Evolutionary conservation across 2,797 vertebrate species (phyloP), one percentile per base, ranked within the genome.

Genomic region (Diceros bicornis): DNA sequence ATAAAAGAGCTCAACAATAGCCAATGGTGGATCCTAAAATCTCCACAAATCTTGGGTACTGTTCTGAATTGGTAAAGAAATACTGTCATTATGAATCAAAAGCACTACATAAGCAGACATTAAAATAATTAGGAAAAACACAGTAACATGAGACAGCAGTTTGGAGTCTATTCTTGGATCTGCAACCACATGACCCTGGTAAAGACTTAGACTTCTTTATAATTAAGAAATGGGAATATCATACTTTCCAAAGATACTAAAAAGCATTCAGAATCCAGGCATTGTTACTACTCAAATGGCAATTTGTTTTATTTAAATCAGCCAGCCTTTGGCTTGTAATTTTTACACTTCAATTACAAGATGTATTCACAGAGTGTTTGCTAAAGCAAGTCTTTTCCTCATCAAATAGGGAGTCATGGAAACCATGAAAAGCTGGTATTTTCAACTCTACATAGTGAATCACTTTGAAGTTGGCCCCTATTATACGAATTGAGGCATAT

Each of bases 231-330:
- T 37, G 11, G 62, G 44, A 88, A 78, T 87, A 88, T 44, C 57
- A 85, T 21, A 50, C 44, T 94, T 95, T 94, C 69, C 37, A 93
- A 96, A 50, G 37, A 85, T 55, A 87, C 23, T 75, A 66, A 94
- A 95, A 93, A 91, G 66, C 41, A 93, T 77, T 94, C 55, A 50
- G 10, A 92, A 88, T 92, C 71, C 20, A 87, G 44, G 41, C 57
- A 87, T 3, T 88, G 41, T 79, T 82, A 81, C 12, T 77, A 41
- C 64, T 89, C 37, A 89, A 84, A 95, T 32, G 74, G 61, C 55
- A 96, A 91, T 78, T 72, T 86, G 69, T 75, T 97, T 96, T 29
- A 91, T 50, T 94, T 95, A 94, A 96, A 89, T 27, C 81, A 93
- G 69, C 18, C 52, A 93, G 59, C 55, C 52, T 92, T 75, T 87